These are phyloP conservation scores for Nudaria mundana DNA, from an alignment of 2,888 invertebrate genomes.

Conservation along the genomic window DNA sequence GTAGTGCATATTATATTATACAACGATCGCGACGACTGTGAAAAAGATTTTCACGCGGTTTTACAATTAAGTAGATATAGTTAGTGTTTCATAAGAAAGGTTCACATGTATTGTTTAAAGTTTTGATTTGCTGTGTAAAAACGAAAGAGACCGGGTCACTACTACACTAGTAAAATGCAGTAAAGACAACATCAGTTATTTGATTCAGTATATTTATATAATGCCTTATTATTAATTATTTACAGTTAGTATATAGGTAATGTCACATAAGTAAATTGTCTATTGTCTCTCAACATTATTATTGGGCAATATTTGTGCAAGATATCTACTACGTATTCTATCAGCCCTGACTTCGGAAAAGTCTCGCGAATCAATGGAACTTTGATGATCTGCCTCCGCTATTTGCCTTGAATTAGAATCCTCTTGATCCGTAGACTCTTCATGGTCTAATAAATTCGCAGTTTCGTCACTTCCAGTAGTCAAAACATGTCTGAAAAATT, in stretches of 20 bases:
- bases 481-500: conserved; percentile 30
- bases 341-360: conserved; percentile 59
- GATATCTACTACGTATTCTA: conserved; percentile 72
- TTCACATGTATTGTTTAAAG: too few relatives aligned
- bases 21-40: too few relatives aligned
- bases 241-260: too few relatives aligned
- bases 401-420: conserved; percentile 47
- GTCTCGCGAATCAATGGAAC: conserved; percentile 38
- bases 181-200: conserved; percentile 21
- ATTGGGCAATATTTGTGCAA: conserved; percentile 70
- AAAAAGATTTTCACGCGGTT: too few relatives aligned
- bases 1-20: too few relatives aligned
- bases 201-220: conserved; percentile 9
- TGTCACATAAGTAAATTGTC: conserved; percentile 19
- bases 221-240: conserved; percentile 12
- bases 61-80: too few relatives aligned
- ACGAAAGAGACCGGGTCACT: too few relatives aligned
- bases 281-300: conserved; percentile 58
- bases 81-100: too few relatives aligned
- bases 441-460: conserved; percentile 60
- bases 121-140: too few relatives aligned
- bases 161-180: conserved; percentile 19
- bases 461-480: conserved; percentile 52
- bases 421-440: conserved; percentile 60
- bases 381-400: conserved; percentile 31